Evolutionary conservation across 2,113 vertebrate genomes (phyloP).

Genomic region (Pollachius pollachius): DNA sequence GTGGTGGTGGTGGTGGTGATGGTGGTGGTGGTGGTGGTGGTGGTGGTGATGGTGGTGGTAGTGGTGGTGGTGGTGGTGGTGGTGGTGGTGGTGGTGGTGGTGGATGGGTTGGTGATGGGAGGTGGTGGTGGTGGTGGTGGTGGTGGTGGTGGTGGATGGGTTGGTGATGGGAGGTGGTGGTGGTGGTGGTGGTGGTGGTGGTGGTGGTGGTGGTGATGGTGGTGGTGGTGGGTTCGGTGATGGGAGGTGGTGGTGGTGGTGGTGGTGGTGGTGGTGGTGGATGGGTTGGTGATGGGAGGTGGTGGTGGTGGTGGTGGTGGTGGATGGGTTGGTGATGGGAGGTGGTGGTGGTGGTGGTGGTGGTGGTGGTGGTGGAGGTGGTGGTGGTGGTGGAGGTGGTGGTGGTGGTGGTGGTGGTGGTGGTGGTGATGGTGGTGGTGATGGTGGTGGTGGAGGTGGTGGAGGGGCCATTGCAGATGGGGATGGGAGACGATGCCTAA

Average conservation of each 20-base stretch:
- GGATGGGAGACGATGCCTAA: too few species aligned
- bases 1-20: not conserved
- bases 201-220: too few species aligned
- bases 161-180: too few species aligned
- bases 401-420: not conserved
- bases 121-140: too few species aligned
- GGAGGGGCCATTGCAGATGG: slow-evolving; percentile 42
- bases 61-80: not conserved
- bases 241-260: not conserved
- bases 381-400: not conserved
- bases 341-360: not conserved
- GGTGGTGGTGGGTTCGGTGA: too few species aligned
- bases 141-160: too few species aligned
- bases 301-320: slow-evolving; percentile 15
- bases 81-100: too few species aligned
- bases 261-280: not conserved
- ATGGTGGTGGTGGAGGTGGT: not conserved
- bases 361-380: not conserved
- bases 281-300: not conserved
- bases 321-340: slow-evolving; percentile 52
- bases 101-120: too few species aligned
- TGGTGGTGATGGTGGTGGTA: too few species aligned
- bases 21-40: not conserved
- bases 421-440: not conserved
- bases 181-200: too few species aligned